Evolutionary conservation across 2,888 invertebrate species (phyloP).

Genomic region (Augochlorella aurata): DNA sequence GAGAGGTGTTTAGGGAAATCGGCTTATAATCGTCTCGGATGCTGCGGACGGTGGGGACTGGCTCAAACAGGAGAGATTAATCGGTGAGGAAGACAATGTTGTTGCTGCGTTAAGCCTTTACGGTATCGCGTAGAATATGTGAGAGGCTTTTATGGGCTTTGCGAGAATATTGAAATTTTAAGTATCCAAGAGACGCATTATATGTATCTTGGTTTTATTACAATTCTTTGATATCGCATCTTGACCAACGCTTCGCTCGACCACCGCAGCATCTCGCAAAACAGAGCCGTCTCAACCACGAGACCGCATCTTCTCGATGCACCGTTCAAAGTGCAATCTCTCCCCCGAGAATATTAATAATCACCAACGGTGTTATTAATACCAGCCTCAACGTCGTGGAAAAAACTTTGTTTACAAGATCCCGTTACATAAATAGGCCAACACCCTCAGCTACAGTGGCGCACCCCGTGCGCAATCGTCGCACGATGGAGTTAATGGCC

Average conservation of each 20-base stretch:
- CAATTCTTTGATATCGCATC: no score
- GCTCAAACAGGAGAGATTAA: no score
- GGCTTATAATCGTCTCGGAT: neutral
- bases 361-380: conserved; percentile 34
- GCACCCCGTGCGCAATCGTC: neutral
- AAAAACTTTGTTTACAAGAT: conserved; percentile 43
- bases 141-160: no score
- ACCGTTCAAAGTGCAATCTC: conserved; percentile 12
- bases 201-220: no score
- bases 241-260: no score
- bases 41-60: neutral
- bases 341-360: conserved; percentile 36
- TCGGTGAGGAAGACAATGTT: neutral
- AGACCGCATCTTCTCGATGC: neutral
- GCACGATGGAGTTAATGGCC: no score
- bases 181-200: no score
- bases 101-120: neutral
- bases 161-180: no score
- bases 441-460: conserved; percentile 23
- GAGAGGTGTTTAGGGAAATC: conserved; percentile 3
- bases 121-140: neutral
- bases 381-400: conserved; percentile 5
- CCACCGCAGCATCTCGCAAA: no score
- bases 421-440: conserved; percentile 44
- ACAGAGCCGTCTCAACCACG: no score